phyloP scores from a whole-genome alignment of 2,888 invertebrate genomes.

The Sarcophaga variegata region DNA sequence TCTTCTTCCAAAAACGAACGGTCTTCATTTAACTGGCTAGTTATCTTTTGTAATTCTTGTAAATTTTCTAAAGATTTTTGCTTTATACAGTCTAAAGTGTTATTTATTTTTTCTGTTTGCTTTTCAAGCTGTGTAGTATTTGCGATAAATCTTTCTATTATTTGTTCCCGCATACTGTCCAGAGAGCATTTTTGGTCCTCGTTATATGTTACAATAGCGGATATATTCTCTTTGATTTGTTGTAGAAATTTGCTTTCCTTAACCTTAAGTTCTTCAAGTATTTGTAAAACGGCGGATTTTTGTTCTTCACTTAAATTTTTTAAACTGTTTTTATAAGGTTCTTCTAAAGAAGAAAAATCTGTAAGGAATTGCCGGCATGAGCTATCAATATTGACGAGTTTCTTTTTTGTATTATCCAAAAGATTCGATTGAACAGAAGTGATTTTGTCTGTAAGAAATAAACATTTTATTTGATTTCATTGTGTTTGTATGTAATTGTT shows the following conservation, averaged over 20 bases:
- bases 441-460: constrained; percentile 73
- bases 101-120: constrained; percentile 71
- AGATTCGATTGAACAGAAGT: constrained; percentile 73
- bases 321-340: constrained; percentile 71
- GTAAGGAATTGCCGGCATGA: constrained; percentile 72
- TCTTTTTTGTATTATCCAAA: constrained; percentile 72
- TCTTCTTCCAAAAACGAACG: constrained; percentile 73
- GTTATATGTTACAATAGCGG: constrained; percentile 72
- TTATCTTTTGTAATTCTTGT: constrained; percentile 48
- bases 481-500: too few species aligned
- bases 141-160: constrained; percentile 69
- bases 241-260: constrained; percentile 71
- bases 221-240: constrained; percentile 74
- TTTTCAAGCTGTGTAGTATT: constrained; percentile 68
- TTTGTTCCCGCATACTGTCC: constrained; percentile 72
- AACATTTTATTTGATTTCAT: neutral
- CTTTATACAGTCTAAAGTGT: constrained; percentile 71
- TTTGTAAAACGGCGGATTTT: constrained; percentile 66
- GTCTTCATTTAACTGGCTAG: constrained; percentile 63
- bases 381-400: constrained; percentile 73
- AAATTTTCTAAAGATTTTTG: constrained; percentile 63
- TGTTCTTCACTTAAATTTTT: constrained; percentile 72
- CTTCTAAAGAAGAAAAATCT: constrained; percentile 71
- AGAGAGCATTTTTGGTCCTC: constrained; percentile 74
- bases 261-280: constrained; percentile 74